These are phyloP conservation scores for Enteromius fasciolatus DNA, from an alignment of 2,797 vertebrate genomes.

Conservation along the genomic window DNA sequence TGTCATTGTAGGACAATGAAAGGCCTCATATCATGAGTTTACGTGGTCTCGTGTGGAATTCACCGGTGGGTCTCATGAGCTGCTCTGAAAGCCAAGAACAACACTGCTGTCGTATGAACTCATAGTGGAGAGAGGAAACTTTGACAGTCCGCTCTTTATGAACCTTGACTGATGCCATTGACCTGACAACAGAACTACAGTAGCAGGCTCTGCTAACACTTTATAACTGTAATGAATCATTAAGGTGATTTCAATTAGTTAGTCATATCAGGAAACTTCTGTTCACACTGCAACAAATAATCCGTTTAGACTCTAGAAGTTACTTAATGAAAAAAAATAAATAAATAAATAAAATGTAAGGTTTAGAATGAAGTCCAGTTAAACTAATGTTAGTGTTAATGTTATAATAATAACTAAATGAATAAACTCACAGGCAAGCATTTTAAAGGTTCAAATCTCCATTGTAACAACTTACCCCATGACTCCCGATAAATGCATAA, in stretches of 20 bases:
- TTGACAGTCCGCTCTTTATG: conserved; percentile 42
- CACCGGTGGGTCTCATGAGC: neutral
- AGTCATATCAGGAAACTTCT: neutral
- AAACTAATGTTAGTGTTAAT: neutral
- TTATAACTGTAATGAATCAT: neutral
- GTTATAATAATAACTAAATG: neutral
- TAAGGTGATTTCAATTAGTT: neutral
- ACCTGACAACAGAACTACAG: conserved; percentile 12
- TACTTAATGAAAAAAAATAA: neutral
- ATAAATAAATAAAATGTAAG: neutral
- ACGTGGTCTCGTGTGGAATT: conserved; percentile 1
- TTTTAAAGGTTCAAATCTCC: too few species aligned
- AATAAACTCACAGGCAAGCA: neutral
- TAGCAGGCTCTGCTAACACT: neutral
- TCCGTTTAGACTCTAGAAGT: neutral
- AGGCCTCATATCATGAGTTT: conserved; percentile 22
- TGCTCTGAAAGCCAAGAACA: conserved; percentile 26
- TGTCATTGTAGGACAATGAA: conserved; percentile 3
- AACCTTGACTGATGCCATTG: conserved; percentile 3
- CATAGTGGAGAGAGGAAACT: neutral
- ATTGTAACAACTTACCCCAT: too few species aligned
- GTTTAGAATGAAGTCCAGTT: neutral
- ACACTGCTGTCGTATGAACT: neutral
- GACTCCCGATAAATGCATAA: neutral
- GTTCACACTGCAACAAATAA: neutral